Base-by-base conservation (phyloP, 2,797 vertebrate genomes). In the Epinephelus awoara region DNA sequence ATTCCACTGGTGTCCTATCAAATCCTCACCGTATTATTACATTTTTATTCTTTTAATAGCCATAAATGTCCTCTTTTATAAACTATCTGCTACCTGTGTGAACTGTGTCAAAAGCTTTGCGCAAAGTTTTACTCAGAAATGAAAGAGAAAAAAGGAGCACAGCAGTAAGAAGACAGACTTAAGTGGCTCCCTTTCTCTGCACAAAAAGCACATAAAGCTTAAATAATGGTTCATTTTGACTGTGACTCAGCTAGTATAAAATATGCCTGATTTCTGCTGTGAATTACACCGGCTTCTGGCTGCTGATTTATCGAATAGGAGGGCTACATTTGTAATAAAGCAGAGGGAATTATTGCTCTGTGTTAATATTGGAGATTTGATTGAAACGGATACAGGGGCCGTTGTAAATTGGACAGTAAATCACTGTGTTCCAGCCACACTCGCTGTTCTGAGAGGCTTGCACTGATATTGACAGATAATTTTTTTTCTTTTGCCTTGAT, bases 281-380 rank as follows among this genome's bases (percentile, higher is more conserved):
- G 87, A 95, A 85, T 90, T 82, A 90, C 85, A 57, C 44, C 51
- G 15, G 85, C 84, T 83, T 86, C 89, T 88, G 72, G 76, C 74
- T 77, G 85, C 90, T 93, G 92, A 94, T 92, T 92, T 90, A 92
- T 90, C 51, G 82, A 89, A 85, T 57, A 68, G 77, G 85, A 85
- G 80, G 79, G 62, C 80, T 79, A 76, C 85, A 86, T 91, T 92
- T 88, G 89, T 92, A 91, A 93, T 92, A 93, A 92, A 92, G 82
- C 91, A 91, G 85, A 88, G 91, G 86, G 85, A 92, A 89, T 93
- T 86, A 93, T 92, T 90, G 91, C 79, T 56, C 19, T 11, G 81
- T 91, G 85, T 93, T 94, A 94, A 94, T 94, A 90, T 91, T 91
- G 92, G 77, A 87, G 84, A 90, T 92, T 90, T 94, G 93, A 95